Conservation (phyloP, 2,113 vertebrate genomes). For the Erythrolamprus reginae region DNA sequence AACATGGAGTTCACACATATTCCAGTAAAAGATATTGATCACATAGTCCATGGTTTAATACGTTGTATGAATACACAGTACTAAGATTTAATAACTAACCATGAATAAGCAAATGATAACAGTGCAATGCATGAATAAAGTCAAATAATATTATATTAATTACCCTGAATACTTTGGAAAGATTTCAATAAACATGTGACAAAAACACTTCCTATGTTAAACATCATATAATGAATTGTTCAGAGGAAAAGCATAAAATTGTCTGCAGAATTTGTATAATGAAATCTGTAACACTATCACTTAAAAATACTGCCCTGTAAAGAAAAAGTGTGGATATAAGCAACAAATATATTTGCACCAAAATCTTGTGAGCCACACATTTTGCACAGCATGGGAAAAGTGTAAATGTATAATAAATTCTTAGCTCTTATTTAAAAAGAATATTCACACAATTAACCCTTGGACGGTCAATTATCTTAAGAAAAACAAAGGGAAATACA, state of each 20-base stretch:
- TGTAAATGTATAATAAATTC: background rate
- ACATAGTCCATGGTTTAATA: background rate
- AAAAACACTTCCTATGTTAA: background rate
- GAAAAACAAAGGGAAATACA: background rate
- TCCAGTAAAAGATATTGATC: background rate
- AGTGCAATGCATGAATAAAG: background rate
- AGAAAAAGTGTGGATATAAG: constrained; percentile 36
- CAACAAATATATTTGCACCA: constrained; percentile 34
- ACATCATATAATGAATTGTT: constrained; percentile 16
- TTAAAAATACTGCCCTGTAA: background rate
- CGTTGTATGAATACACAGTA: background rate
- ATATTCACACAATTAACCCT: background rate
- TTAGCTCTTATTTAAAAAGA: background rate
- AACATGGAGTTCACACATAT: background rate
- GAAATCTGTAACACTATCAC: background rate
- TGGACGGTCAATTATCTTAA: background rate
- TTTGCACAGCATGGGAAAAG: background rate
- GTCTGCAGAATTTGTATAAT: background rate
- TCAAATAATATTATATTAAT: background rate
- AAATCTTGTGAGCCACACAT: constrained; percentile 13
- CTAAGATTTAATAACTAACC: background rate
- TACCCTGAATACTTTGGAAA: background rate
- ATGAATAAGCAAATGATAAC: background rate
- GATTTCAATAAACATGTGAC: background rate
- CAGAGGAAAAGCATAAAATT: background rate